Evolutionary conservation across 2,888 invertebrate genomes (phyloP), one percentile per base, ranked within the genome.

Genomic region (Brenthis hecate): DNA sequence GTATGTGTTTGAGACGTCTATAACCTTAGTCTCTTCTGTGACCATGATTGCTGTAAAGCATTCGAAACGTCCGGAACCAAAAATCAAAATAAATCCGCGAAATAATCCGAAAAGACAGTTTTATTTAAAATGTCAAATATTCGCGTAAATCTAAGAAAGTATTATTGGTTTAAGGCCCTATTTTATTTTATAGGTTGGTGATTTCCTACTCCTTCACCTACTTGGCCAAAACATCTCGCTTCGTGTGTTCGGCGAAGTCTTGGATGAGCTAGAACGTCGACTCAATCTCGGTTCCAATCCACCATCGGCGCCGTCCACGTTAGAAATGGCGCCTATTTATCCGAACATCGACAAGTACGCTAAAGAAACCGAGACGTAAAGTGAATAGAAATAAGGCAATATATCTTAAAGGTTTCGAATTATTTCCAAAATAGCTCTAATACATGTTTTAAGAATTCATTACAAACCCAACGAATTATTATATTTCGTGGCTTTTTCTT

Each of bases 221-320:
- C 92, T 98, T 64, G 97, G 97, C 47, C 97, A 98, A 87, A 98
- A 98, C 85, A 95, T 98, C 94, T 97, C 96, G 78, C 93, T 96
- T 81, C 94, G 96, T 85, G 94, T 96, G 56, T 97, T 96, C 84
- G 95, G 95, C 65, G 97, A 97, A 81, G 95, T 97, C 73, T 81
- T 97, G 78, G 96, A 97, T 75, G 96, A 97, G 80, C 87, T 97
- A n/a, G 95, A 95, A 58, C 94, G 95, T 72, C 94, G 94, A 73
- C 87, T 96, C 65, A 95, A 95, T 77, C 92, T 95, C 74, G 95
- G 95, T 62, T 96, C 96, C 77, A 96, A 96, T 82, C 95, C 96
- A 71, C 97, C 97, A 0, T 97, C 97, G 0, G 97, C 97, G 3
- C 97, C 97, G 0, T 97, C 97, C 65, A 97, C 97, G 19, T 89